Percentiles rank a stretch among this genome's conserved stretches.
phyloP scores from a whole-genome alignment of 2,888 invertebrate genomes.

The Morpho deidamia region DNA sequence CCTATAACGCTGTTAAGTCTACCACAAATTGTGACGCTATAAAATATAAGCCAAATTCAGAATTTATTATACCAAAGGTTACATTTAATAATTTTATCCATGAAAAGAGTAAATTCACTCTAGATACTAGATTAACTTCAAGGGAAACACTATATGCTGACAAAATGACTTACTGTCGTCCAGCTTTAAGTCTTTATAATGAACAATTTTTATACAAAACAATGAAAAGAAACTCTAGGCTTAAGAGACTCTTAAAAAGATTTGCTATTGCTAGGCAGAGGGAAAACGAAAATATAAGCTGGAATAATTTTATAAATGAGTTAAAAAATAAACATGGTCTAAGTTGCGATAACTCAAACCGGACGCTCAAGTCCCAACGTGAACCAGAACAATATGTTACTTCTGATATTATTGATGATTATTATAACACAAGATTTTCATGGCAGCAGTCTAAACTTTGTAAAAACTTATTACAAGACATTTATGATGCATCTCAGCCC shows the following conservation, averaged over 20 bases:
- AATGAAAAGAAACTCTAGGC: constrained; percentile 41
- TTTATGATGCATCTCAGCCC: constrained; percentile 24
- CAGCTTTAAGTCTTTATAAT: constrained; percentile 34
- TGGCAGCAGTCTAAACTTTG: constrained; percentile 30
- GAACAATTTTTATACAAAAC: constrained; percentile 42
- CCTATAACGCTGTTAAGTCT: not conserved
- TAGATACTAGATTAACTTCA: constrained; percentile 3
- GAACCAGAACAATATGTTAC: constrained; percentile 4
- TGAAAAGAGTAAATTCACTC: not conserved
- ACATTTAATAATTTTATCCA: not conserved
- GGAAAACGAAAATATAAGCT: constrained; percentile 45
- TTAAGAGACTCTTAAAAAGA: constrained; percentile 42
- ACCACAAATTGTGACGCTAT: not conserved
- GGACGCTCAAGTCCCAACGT: not conserved
- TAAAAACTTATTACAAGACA: constrained; percentile 35
- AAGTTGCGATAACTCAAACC: constrained; percentile 9
- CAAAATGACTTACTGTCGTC: constrained; percentile 47
- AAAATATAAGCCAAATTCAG: not conserved
- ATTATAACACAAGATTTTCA: constrained; percentile 27
- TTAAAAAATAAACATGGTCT: constrained; percentile 43
- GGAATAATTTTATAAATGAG: constrained; percentile 56
- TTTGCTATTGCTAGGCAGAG: constrained; percentile 39
- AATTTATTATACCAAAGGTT: not conserved
- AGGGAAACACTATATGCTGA: constrained; percentile 31
- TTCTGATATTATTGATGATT: constrained; percentile 34